Conservation (phyloP, 1,140 invertebrate species). For the Sitophilus oryzae region DNA sequence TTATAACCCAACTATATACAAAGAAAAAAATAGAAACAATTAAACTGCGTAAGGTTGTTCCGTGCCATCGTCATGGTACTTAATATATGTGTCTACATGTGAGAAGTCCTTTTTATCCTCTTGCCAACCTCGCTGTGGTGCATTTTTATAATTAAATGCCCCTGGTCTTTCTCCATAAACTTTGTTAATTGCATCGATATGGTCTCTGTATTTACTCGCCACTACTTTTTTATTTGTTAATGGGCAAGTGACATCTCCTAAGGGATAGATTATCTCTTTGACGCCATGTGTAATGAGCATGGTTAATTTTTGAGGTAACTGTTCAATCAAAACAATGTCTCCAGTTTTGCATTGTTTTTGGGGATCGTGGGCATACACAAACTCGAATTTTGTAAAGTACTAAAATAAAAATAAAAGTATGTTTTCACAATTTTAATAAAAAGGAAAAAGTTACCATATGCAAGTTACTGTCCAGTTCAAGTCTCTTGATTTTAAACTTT, state of each 20-base stretch:
- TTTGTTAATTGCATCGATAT: slow-evolving; percentile 60
- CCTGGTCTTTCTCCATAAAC: slow-evolving; percentile 63
- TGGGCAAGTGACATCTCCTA: slow-evolving; percentile 78
- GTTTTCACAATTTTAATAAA: slow-evolving; percentile 12
- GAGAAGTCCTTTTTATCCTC: slow-evolving; percentile 77
- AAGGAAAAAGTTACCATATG: slow-evolving; percentile 54
- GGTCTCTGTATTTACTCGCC: slow-evolving; percentile 64
- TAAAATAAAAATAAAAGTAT: slow-evolving; percentile 46
- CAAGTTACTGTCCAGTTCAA: slow-evolving; percentile 63
- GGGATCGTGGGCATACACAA: slow-evolving; percentile 71
- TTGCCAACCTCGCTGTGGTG: slow-evolving; percentile 70
- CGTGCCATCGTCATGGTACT: slow-evolving; percentile 65
- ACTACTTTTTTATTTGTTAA: slow-evolving; percentile 74
- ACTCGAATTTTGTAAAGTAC: slow-evolving; percentile 70
- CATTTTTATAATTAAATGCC: slow-evolving; percentile 70
- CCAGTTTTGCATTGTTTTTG: slow-evolving; percentile 70
- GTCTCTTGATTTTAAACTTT: slow-evolving; percentile 64
- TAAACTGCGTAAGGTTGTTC: slow-evolving; percentile 47
- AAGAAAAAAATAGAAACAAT: background rate
- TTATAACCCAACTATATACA: background rate
- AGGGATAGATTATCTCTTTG: slow-evolving; percentile 70
- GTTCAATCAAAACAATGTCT: slow-evolving; percentile 72
- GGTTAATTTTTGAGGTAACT: slow-evolving; percentile 64
- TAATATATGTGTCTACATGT: slow-evolving; percentile 65
- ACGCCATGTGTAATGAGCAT: slow-evolving; percentile 72